A percentile compares a stretch with the other conserved stretches of the same genome.
phyloP scores from a whole-genome alignment of 2,113 vertebrate species.

The Ameiurus melas region DNA sequence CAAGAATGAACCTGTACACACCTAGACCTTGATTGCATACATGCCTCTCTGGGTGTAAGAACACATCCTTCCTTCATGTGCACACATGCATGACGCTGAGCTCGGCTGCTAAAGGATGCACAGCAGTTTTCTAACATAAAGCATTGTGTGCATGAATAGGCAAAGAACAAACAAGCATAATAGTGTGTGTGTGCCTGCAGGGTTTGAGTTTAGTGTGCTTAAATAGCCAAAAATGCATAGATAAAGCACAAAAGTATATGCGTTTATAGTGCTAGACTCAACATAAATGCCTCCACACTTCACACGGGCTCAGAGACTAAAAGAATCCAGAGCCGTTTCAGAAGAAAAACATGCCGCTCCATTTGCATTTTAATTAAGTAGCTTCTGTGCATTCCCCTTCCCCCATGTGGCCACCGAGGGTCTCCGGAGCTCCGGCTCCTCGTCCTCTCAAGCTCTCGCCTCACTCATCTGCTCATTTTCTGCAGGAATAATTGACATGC shows the following conservation, averaged over 20 bases:
- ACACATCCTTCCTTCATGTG: background rate
- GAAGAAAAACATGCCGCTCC: constrained; percentile 47
- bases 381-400: constrained; percentile 55
- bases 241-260: background rate
- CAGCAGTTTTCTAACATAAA: background rate
- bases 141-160: background rate
- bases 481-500: background rate
- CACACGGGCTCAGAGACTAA: background rate
- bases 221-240: background rate
- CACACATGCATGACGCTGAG: constrained; percentile 3
- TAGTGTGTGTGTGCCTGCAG: background rate
- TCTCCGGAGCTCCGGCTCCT: constrained; percentile 59
- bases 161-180: background rate
- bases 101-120: background rate
- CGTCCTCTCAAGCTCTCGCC: constrained; percentile 18
- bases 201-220: background rate
- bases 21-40: background rate
- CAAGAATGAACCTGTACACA: background rate
- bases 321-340: background rate
- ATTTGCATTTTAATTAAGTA: constrained; percentile 75
- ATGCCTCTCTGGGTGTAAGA: background rate
- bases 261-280: background rate
- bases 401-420: constrained; percentile 48
- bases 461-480: background rate
- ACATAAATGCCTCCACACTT: background rate